phyloP scores from a whole-genome alignment of 2,888 invertebrate species.

The Smittia aterrima region DNA sequence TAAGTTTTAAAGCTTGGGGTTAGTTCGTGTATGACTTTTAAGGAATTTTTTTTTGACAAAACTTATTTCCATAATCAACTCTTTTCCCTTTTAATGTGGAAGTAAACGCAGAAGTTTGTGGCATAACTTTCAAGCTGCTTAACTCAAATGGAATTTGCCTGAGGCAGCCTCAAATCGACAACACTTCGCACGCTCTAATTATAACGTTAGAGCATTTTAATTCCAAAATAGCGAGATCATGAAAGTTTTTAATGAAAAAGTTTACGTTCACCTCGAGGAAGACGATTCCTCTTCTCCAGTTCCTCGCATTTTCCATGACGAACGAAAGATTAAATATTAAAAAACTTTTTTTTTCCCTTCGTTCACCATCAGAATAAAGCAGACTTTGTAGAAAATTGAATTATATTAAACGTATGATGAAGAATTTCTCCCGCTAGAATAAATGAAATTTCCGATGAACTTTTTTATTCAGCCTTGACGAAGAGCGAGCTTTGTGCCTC shows the following conservation, averaged over 20 bases:
- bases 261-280: background rate
- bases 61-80: too few species aligned
- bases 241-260: slow-evolving; percentile 8
- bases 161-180: too few species aligned
- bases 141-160: too few species aligned
- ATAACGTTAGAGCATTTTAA: background rate
- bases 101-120: too few species aligned
- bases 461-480: background rate
- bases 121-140: too few species aligned
- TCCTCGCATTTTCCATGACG: background rate
- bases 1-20: too few species aligned
- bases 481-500: background rate
- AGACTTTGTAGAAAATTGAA: background rate
- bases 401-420: slow-evolving; percentile 18
- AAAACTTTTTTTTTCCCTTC: background rate
- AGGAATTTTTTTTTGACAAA: too few species aligned
- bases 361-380: background rate
- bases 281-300: too few species aligned
- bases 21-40: too few species aligned
- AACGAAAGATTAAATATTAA: slow-evolving; percentile 20
- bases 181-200: too few species aligned
- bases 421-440: background rate
- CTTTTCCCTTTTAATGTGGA: too few species aligned
- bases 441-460: background rate
- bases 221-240: background rate